A percentile compares a stretch with the other conserved stretches of the same genome.
Evolutionary conservation across 92 coral and sea anemone genomes (phyloP).

Genomic region (Meandrina meandrites): DNA sequence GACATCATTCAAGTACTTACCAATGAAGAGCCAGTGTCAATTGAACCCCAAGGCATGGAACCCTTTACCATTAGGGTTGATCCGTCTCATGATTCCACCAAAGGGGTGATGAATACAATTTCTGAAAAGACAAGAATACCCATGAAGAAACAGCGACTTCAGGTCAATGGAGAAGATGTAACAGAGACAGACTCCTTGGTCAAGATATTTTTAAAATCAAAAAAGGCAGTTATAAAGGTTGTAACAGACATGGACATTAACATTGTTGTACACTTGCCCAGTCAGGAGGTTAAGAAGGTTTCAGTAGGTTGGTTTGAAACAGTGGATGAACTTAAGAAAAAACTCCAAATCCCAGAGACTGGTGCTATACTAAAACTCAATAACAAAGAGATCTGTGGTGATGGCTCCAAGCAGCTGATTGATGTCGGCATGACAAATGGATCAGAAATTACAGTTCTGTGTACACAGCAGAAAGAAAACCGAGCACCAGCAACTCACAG

Average conservation of each 20-base stretch:
- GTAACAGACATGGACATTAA: background rate
- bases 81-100: background rate
- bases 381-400: background rate
- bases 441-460: background rate
- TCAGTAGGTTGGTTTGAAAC: background rate
- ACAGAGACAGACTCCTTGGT: background rate
- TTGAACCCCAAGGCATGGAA: background rate
- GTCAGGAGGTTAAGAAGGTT: background rate
- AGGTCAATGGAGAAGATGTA: background rate
- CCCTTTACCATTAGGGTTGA: background rate
- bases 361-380: background rate
- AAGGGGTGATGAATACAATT: background rate
- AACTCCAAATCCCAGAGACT: background rate
- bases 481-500: background rate
- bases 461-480: background rate
- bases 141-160: background rate
- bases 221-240: conserved; percentile 17
- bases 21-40: background rate
- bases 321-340: conserved; percentile 12
- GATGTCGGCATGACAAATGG: background rate
- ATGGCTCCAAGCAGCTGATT: background rate
- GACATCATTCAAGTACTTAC: background rate
- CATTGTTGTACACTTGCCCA: background rate
- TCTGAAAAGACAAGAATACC: background rate
- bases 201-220: background rate